These are phyloP conservation scores for Apteryx owenii DNA, from an alignment of 2,113 vertebrate genomes.

Conservation along the genomic window DNA sequence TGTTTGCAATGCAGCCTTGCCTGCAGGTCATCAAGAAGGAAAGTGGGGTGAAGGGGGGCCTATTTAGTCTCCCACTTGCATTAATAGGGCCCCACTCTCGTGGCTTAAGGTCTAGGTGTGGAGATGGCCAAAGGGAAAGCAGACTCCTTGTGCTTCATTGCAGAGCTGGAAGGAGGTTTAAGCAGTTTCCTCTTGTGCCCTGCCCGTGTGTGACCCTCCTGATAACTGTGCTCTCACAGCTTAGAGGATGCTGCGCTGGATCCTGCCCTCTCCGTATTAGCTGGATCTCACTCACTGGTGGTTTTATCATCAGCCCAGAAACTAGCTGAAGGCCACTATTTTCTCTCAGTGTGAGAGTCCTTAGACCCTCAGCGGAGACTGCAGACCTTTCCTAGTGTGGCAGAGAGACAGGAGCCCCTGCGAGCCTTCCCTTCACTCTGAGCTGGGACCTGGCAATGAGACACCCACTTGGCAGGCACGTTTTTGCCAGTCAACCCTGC, in stretches of 20 bases:
- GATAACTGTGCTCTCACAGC: not conserved
- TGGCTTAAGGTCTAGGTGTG: not conserved
- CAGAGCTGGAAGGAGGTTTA: not conserved
- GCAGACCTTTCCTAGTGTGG: not conserved
- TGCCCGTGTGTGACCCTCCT: too few relatives aligned
- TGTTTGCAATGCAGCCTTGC: not conserved
- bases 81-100: fast-evolving
- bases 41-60: not conserved
- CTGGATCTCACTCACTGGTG: not conserved
- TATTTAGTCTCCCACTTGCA: not conserved
- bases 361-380: not conserved
- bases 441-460: not conserved
- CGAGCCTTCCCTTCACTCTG: not conserved
- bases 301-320: not conserved
- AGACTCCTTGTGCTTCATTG: not conserved
- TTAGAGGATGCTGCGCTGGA: too few relatives aligned
- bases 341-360: not conserved
- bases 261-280: not conserved
- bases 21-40: not conserved
- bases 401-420: not conserved
- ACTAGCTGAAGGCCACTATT: not conserved
- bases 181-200: not conserved
- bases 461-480: not conserved
- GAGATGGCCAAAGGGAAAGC: not conserved
- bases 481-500: not conserved